Conservation (phyloP, 2,113 vertebrate genomes). For the Nothoprocta pentlandii region DNA sequence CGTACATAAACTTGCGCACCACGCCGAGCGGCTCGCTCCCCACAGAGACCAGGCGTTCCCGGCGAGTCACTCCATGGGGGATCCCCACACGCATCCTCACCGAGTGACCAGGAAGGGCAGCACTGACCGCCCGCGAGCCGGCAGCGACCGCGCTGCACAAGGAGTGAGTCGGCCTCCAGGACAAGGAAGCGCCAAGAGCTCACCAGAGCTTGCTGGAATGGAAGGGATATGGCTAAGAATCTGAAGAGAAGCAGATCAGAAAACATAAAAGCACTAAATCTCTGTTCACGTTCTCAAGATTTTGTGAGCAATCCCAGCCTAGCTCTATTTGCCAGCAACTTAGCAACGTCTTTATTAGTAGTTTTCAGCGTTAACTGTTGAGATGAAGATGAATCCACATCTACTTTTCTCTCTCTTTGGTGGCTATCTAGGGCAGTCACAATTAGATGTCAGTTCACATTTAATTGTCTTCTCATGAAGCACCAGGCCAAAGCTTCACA, state of each 20-base stretch:
- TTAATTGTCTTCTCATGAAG: not conserved
- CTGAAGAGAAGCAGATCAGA: not conserved
- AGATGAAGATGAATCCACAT: not conserved
- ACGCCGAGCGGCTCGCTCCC: not conserved
- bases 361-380: not conserved
- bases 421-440: not conserved
- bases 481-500: not conserved
- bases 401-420: not conserved
- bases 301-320: not conserved
- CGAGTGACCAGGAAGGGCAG: too few relatives aligned
- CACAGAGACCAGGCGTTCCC: not conserved
- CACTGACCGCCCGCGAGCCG: too few relatives aligned
- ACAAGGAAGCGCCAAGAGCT: not conserved
- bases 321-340: rapidly evolving
- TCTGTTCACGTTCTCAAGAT: not conserved
- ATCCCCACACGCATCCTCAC: too few relatives aligned
- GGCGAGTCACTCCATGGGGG: too few relatives aligned
- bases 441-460: not conserved
- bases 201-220: not conserved
- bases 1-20: not conserved
- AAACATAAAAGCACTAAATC: not conserved
- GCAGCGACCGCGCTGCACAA: too few relatives aligned
- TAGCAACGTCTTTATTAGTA: not conserved
- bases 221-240: not conserved
- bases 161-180: not conserved